Evolutionary conservation across 2,888 invertebrate species (phyloP).

Genomic region (Byasa hedistus): DNA sequence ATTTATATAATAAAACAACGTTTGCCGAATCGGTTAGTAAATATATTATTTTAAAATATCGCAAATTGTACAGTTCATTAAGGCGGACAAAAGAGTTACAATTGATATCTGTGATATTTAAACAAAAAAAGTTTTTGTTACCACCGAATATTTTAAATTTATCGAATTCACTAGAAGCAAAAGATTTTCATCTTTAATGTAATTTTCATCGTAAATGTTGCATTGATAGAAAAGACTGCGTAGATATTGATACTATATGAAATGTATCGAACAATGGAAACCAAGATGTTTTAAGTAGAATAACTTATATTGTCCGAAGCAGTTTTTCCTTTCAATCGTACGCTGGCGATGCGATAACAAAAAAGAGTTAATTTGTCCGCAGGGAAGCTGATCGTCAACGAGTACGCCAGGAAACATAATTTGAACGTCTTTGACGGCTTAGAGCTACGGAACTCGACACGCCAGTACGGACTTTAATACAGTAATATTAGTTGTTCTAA

Average conservation of each 20-base stretch:
- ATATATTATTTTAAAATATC: too few relatives aligned
- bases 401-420: constrained; percentile 87
- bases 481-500: constrained; percentile 75
- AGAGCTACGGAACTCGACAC: constrained; percentile 86
- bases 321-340: constrained; percentile 33
- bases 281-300: background rate
- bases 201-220: constrained; percentile 7
- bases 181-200: constrained; percentile 16
- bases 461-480: constrained; percentile 90
- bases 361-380: constrained; percentile 53
- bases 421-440: constrained; percentile 87
- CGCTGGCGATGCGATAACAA: constrained; percentile 49
- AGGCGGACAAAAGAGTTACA: too few relatives aligned
- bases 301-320: constrained; percentile 1
- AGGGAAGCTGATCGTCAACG: constrained; percentile 87
- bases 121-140: too few relatives aligned
- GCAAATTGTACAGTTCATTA: too few relatives aligned
- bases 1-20: too few relatives aligned
- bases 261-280: background rate
- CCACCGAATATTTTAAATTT: too few relatives aligned
- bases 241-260: background rate
- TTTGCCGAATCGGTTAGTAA: too few relatives aligned
- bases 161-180: constrained; percentile 8
- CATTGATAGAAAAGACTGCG: constrained; percentile 23
- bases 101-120: too few relatives aligned